A percentile compares a stretch with the other conserved stretches of the same genome.
Evolutionary conservation across 2,797 vertebrate genomes (phyloP).

Genomic region (Ctenopoma kingsleyae): DNA sequence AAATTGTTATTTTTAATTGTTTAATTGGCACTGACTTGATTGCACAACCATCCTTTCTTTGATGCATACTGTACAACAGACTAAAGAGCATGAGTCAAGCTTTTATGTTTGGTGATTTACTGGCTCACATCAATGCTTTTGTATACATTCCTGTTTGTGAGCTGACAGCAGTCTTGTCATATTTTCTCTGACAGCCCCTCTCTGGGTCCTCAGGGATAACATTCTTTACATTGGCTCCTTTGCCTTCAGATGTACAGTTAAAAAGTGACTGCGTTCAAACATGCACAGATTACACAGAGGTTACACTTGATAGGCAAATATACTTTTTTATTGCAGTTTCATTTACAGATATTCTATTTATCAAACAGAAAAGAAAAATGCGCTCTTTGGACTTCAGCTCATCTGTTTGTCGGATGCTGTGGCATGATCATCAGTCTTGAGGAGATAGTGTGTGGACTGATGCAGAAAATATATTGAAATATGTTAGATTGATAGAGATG

Average conservation of each 20-base stretch:
- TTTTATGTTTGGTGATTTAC: slow-evolving; percentile 26
- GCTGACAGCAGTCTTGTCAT: slow-evolving; percentile 47
- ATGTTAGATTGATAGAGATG: slow-evolving; percentile 65
- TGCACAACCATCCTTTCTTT: slow-evolving; percentile 10
- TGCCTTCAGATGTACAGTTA: slow-evolving; percentile 53
- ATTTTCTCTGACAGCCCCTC: slow-evolving; percentile 56
- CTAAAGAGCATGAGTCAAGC: slow-evolving; percentile 28
- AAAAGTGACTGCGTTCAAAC: slow-evolving; percentile 49
- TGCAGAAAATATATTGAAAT: slow-evolving; percentile 75
- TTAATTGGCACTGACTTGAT: slow-evolving; percentile 21
- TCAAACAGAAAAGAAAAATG: slow-evolving; percentile 66
- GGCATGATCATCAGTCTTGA: slow-evolving; percentile 64
- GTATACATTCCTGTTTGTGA: slow-evolving; percentile 48
- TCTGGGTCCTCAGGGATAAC: slow-evolving; percentile 43
- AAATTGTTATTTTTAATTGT: slow-evolving; percentile 15
- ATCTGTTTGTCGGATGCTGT: slow-evolving; percentile 64
- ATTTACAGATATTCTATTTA: slow-evolving; percentile 61
- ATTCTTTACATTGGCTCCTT: slow-evolving; percentile 35
- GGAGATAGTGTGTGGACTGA: slow-evolving; percentile 60
- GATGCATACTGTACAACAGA: slow-evolving; percentile 32
- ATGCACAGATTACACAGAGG: slow-evolving; percentile 22
- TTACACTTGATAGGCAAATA: slow-evolving; percentile 56
- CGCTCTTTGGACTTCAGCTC: slow-evolving; percentile 49
- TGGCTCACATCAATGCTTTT: slow-evolving; percentile 56
- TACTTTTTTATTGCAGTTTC: slow-evolving; percentile 47